A percentile compares a stretch with the other conserved stretches of the same genome.
These are phyloP conservation scores for Drosophila gaucha DNA, from an alignment of 2,888 invertebrate genomes.

Conservation along the genomic window DNA sequence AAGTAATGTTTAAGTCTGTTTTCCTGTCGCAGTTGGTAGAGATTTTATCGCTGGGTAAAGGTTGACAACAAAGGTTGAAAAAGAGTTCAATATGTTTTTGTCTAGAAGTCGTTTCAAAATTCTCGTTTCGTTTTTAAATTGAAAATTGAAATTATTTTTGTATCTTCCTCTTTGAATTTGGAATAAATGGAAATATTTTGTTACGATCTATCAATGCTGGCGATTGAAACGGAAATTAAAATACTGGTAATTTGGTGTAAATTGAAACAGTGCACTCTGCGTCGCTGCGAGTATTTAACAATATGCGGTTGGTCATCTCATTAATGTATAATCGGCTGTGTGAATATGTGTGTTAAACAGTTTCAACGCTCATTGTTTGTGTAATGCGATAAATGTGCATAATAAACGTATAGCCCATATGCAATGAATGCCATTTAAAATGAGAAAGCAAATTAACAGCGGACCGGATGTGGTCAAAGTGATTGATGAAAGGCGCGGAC, in stretches of 20 bases:
- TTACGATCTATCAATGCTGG: slow-evolving; percentile 2
- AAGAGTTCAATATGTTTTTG: not conserved
- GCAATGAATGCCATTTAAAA: slow-evolving; percentile 26
- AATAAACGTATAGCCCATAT: slow-evolving; percentile 50
- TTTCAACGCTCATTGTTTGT: slow-evolving; percentile 44
- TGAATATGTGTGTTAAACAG: slow-evolving; percentile 50
- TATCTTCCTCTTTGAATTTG: slow-evolving; percentile 16
- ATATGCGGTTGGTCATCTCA: slow-evolving; percentile 55
- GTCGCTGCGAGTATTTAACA: slow-evolving; percentile 34
- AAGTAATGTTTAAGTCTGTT: not conserved
- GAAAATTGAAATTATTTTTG: too few relatives aligned
- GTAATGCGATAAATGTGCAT: slow-evolving; percentile 63
- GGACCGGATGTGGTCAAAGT: slow-evolving; percentile 4
- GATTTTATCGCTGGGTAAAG: not conserved
- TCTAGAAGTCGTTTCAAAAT: not conserved
- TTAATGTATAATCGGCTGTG: slow-evolving; percentile 57
- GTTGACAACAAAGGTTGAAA: slow-evolving; percentile 1
- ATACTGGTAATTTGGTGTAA: slow-evolving; percentile 11
- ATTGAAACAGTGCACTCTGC: not conserved
- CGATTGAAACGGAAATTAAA: slow-evolving; percentile 67
- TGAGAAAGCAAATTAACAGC: slow-evolving; percentile 30
- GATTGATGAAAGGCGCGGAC: slow-evolving; percentile 29
- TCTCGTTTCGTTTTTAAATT: too few relatives aligned
- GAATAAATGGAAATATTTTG: slow-evolving; percentile 30
- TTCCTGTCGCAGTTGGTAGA: not conserved